A percentile compares a stretch with the other conserved stretches of the same genome.
Evolutionary conservation across 2,888 invertebrate genomes (phyloP).

Genomic region (Lasioglossum oenotherae): DNA sequence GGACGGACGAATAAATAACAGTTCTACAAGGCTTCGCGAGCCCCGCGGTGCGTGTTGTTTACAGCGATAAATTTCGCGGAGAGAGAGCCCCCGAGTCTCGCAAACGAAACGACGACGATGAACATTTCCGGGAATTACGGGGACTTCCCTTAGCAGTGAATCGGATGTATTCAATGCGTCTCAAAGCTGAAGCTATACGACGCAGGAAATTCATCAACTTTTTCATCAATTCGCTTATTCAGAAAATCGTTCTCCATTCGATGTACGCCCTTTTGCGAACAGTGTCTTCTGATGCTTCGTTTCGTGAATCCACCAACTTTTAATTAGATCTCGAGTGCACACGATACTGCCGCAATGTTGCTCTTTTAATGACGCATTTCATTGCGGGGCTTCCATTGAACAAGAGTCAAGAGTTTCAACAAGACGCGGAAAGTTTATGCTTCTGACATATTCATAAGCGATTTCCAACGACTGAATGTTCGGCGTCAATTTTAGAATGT

Average conservation of each 20-base stretch:
- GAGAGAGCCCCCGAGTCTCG: background rate
- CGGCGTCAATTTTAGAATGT: too few species aligned
- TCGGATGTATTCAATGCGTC: background rate
- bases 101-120: constrained; percentile 27
- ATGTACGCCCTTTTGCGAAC: background rate
- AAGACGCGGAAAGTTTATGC: background rate
- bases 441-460: background rate
- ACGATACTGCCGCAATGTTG: background rate
- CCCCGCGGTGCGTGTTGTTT: constrained; percentile 17
- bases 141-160: background rate
- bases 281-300: background rate
- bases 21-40: constrained; percentile 30
- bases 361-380: too few species aligned
- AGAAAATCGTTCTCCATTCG: background rate
- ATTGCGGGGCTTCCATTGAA: background rate
- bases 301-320: background rate
- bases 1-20: constrained; percentile 34
- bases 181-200: too few species aligned
- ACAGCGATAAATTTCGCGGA: constrained; percentile 47
- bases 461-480: background rate
- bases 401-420: background rate
- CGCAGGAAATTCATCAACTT: too few species aligned
- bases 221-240: background rate
- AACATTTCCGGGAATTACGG: constrained; percentile 4
- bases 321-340: background rate